phyloP scores from a whole-genome alignment of 35 echinoderm and acorn worm genomes.

The Heliocidaris erythrogramma region DNA sequence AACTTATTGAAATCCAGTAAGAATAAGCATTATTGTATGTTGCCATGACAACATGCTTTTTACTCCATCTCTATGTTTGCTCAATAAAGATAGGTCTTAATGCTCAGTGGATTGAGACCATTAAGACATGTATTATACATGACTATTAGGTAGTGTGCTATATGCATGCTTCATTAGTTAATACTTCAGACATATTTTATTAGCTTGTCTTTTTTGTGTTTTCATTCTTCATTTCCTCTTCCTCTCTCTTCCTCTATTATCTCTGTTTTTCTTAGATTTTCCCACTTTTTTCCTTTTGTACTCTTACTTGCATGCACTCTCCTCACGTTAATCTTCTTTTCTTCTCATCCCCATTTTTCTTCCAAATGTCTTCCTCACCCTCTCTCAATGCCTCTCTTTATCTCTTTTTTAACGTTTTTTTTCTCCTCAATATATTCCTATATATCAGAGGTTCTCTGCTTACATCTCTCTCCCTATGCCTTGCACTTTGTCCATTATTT shows the following conservation, averaged over 20 bases:
- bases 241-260: too few relatives aligned
- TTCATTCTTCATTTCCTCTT: too few relatives aligned
- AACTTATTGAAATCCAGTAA: background rate
- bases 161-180: background rate
- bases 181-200: too few relatives aligned
- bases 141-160: background rate
- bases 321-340: background rate
- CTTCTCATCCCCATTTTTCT: background rate
- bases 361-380: background rate
- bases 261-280: too few relatives aligned
- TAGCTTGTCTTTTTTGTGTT: too few relatives aligned
- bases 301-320: too few relatives aligned
- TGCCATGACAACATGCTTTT: background rate
- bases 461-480: background rate
- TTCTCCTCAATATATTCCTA: background rate
- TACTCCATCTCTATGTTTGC: background rate
- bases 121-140: background rate
- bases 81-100: background rate
- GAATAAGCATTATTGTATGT: conserved; percentile 1
- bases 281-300: too few relatives aligned
- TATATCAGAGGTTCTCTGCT: background rate
- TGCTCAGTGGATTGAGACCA: background rate
- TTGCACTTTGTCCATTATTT: background rate
- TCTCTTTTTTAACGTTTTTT: background rate
- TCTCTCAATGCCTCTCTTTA: background rate